These are phyloP conservation scores for Struthidea cinerea DNA, from an alignment of 2,113 vertebrate species.

Conservation along the genomic window DNA sequence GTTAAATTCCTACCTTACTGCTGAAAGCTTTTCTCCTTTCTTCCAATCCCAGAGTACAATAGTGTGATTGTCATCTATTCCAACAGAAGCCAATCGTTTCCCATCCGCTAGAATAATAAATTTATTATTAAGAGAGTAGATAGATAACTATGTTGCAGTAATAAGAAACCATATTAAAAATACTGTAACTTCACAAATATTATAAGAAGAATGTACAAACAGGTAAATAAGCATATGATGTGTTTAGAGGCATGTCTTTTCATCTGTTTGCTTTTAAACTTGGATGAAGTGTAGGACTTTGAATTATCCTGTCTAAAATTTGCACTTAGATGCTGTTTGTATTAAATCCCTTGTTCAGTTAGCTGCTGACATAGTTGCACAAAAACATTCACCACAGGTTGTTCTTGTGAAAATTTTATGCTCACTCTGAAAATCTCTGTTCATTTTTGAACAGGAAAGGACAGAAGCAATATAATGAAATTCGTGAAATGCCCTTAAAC, in stretches of 20 bases:
- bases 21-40: conserved; percentile 93
- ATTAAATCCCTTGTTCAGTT: not conserved
- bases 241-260: not conserved
- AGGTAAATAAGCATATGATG: not conserved
- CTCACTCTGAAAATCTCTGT: not conserved
- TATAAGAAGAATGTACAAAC: not conserved
- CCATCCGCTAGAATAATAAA: conserved; percentile 84
- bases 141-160: not conserved
- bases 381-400: not conserved
- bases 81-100: conserved; percentile 91
- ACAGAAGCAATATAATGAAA: not conserved
- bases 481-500: not conserved
- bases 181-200: not conserved
- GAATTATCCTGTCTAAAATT: not conserved
- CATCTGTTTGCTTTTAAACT: not conserved
- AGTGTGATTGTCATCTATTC: conserved; percentile 93
- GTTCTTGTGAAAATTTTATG: not conserved
- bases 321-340: not conserved
- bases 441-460: not conserved
- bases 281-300: not conserved
- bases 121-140: conserved; percentile 34
- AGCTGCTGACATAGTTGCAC: not conserved
- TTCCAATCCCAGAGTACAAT: conserved; percentile 97
- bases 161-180: not conserved
- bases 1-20: conserved; percentile 79